Percentiles rank a stretch among this genome's conserved stretches.
phyloP scores from a whole-genome alignment of 2,888 invertebrate species.

The Agrotis exclamationis region DNA sequence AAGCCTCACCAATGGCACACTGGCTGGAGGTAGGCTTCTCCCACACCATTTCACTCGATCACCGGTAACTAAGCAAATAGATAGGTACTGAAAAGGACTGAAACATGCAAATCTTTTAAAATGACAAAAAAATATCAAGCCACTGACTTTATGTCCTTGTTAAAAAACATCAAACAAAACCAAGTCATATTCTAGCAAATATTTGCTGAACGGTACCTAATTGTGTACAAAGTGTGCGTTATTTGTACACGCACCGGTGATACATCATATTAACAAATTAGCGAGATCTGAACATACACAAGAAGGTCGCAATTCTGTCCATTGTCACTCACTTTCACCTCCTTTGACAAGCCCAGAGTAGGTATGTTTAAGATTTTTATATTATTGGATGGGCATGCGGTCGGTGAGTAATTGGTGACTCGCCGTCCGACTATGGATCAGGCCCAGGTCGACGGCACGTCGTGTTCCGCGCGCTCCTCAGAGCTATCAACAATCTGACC shows the following conservation, averaged over 20 bases:
- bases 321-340: conserved; percentile 44
- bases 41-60: too few relatives aligned
- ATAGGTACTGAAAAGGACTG: not conserved
- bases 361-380: not conserved
- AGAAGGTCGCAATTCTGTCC: conserved; percentile 15
- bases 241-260: conserved; percentile 41
- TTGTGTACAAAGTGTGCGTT: conserved; percentile 38
- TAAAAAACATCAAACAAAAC: conserved; percentile 31
- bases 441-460: too few relatives aligned
- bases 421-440: too few relatives aligned
- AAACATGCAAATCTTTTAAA: not conserved
- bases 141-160: conserved; percentile 3
- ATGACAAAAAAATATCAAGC: conserved; percentile 4
- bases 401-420: too few relatives aligned
- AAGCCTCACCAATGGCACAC: too few relatives aligned
- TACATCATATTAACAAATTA: conserved; percentile 66
- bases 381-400: not conserved
- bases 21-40: too few relatives aligned
- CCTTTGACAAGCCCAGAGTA: conserved; percentile 24
- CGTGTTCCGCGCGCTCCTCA: too few relatives aligned
- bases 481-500: too few relatives aligned
- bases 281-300: conserved; percentile 44
- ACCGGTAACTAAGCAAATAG: too few relatives aligned
- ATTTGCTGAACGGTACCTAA: conserved; percentile 55
- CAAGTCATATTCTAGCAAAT: conserved; percentile 32